Evolutionary conservation across 1,140 invertebrate species (phyloP).

Genomic region (Trachelipus rathkii): DNA sequence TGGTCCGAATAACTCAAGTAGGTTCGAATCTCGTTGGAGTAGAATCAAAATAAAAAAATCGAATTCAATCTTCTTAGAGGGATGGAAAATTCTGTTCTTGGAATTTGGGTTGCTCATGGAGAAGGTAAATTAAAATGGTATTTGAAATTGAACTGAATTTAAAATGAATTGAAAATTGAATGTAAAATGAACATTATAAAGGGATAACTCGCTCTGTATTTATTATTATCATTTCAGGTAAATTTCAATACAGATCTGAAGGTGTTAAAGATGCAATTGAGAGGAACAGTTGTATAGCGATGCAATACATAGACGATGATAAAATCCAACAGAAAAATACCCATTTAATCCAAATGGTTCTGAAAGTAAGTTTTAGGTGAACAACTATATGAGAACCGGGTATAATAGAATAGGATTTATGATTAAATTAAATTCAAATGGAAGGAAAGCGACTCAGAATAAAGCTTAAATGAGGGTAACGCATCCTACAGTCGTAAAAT

Average conservation of each 20-base stretch:
- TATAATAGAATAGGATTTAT: no score
- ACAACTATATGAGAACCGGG: no score
- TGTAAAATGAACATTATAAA: no score
- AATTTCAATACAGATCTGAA: conserved; percentile 57
- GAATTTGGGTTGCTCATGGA: conserved; percentile 95
- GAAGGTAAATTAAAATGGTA: conserved; percentile 65
- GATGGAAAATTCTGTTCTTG: conserved; percentile 78
- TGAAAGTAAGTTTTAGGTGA: conserved; percentile 47
- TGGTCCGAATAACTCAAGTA: conserved; percentile 78
- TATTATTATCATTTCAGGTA: conserved; percentile 37
- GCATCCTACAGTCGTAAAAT: no score
- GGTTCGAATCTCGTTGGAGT: conserved; percentile 87
- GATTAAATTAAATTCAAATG: no score
- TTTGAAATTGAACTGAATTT: no score
- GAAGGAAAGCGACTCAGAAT: no score
- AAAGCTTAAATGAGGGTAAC: no score
- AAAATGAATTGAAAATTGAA: no score
- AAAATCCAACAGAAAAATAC: conserved; percentile 72
- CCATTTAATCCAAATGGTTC: conserved; percentile 94
- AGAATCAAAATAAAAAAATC: conserved; percentile 71
- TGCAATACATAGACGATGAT: conserved; percentile 79
- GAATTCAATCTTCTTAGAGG: conserved; percentile 78
- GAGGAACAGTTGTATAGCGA: conserved; percentile 62
- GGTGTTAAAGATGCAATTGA: conserved; percentile 58
- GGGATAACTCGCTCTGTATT: no score